Conservation (phyloP, 2,888 invertebrate species). For the Agrochola lota region DNA sequence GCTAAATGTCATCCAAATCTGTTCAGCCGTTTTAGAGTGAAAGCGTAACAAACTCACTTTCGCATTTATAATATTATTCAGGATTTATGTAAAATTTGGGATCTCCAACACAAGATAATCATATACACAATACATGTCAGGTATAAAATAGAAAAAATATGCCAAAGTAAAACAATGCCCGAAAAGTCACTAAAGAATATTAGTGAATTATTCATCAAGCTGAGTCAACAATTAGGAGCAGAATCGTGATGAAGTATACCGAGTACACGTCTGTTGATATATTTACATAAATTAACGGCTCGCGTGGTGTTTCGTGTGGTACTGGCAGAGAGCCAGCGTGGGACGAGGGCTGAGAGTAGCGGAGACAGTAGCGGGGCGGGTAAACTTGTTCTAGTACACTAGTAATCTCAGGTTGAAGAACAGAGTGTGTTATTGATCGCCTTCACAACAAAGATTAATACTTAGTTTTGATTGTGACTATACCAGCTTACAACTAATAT, state of each 20-base stretch:
- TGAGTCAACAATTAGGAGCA: slow-evolving; percentile 41
- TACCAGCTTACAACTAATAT: too few species aligned
- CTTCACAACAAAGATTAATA: not conserved
- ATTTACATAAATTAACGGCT: slow-evolving; percentile 71
- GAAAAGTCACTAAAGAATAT: slow-evolving; percentile 6
- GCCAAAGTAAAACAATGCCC: not conserved
- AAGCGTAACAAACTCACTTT: not conserved
- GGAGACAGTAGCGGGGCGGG: slow-evolving; percentile 34
- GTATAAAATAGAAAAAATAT: not conserved
- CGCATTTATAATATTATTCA: not conserved
- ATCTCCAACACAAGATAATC: not conserved
- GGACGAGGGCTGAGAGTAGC: slow-evolving; percentile 7
- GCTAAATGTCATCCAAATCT: not conserved
- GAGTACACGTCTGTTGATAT: slow-evolving; percentile 41
- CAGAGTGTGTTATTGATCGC: not conserved
- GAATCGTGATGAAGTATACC: slow-evolving; percentile 42
- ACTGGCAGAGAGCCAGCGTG: slow-evolving; percentile 52
- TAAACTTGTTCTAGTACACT: not conserved
- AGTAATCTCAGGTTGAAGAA: not conserved
- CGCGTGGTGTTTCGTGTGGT: slow-evolving; percentile 61
- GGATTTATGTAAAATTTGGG: not conserved
- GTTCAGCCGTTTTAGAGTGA: not conserved
- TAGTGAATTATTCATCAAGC: slow-evolving; percentile 40
- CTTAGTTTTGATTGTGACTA: not conserved
- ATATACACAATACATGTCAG: not conserved